A percentile compares a stretch with the other conserved stretches of the same genome.
These are phyloP conservation scores for Lithophane semibrunnea DNA, from an alignment of 2,888 invertebrate genomes.

Conservation along the genomic window DNA sequence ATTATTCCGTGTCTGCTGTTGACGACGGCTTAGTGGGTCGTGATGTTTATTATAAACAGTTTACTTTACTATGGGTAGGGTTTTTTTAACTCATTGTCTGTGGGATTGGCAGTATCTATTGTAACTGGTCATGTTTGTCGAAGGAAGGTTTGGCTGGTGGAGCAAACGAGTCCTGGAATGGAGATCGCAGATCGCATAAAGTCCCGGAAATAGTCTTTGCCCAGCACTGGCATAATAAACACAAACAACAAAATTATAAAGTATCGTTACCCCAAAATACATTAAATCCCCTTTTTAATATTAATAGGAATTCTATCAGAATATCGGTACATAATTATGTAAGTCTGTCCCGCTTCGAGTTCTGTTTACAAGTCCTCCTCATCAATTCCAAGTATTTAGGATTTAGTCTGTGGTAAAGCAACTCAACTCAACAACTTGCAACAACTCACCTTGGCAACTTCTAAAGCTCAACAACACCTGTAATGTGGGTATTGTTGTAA, in stretches of 20 bases:
- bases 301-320: constrained; percentile 33
- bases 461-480: constrained; percentile 48
- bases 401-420: constrained; percentile 39
- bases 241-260: constrained; percentile 15
- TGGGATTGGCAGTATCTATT: neutral
- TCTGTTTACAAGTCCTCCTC: constrained; percentile 47
- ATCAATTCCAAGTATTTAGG: constrained; percentile 62
- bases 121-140: neutral
- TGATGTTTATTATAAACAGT: constrained; percentile 48
- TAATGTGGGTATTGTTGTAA: constrained; percentile 39
- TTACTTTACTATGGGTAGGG: neutral
- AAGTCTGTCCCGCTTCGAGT: constrained; percentile 32
- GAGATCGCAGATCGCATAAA: neutral
- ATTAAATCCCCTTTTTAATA: constrained; percentile 25
- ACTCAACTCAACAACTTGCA: constrained; percentile 29
- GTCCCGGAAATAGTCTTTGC: neutral
- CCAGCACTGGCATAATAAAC: neutral
- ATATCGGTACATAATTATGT: constrained; percentile 34
- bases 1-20: constrained; percentile 67
- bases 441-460: constrained; percentile 41
- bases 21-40: constrained; percentile 53
- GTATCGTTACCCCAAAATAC: constrained; percentile 3
- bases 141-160: too few species aligned
- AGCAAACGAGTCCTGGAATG: neutral
- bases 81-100: neutral